Base-by-base conservation (phyloP, 1,140 invertebrate genomes). In the Bombus soroeensis region DNA sequence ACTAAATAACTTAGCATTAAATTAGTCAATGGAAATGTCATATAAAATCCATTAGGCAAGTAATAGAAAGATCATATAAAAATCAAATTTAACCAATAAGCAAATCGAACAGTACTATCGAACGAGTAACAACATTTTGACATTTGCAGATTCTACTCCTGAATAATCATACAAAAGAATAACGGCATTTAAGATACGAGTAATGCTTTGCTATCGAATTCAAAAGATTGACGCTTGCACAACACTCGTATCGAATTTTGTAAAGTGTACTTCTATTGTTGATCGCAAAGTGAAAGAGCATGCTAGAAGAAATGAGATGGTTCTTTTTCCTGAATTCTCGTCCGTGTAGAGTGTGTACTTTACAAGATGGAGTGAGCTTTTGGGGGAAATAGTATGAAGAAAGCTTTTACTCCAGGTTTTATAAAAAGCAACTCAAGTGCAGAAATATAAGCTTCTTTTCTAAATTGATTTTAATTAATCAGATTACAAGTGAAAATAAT, bases 361-460 rank as follows among this genome's bases (percentile, higher is more conserved):
- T 37, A 15, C 22, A 57, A 37, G 74, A 76, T 76, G 34, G 25
- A 76, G 18, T 43, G 47, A 59, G 13, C 32, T 76, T 41, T 37
- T 76, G 28, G 28, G 13, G 28, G 13, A n/a, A 72, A n/a, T 15
- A 15, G 70, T 72, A 41, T 15, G 39, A 57, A 76, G 74, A 76
- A 76, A 76, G 43, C 74, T 57, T 76, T 76, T 57, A 57, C 22
- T 59, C 34, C n/a, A 25, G 47, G 9, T 76, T 34, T 28, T n/a
- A 12, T 37, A 28, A 57, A 37, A 76, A 34, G 47, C 13, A 57
- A 28, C 28, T 28, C 25, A 12, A 57, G 53, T 18, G 1, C 47
- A 15, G 12, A 25, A 6, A 25, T 22, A 8, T 22, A n/a, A 37
- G 12, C 6, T 10, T 57, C 25, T 37, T 37, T 28, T 15, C 13